These are phyloP conservation scores for Ammodytes marinus DNA, from an alignment of 2,113 vertebrate species.

Conservation along the genomic window DNA sequence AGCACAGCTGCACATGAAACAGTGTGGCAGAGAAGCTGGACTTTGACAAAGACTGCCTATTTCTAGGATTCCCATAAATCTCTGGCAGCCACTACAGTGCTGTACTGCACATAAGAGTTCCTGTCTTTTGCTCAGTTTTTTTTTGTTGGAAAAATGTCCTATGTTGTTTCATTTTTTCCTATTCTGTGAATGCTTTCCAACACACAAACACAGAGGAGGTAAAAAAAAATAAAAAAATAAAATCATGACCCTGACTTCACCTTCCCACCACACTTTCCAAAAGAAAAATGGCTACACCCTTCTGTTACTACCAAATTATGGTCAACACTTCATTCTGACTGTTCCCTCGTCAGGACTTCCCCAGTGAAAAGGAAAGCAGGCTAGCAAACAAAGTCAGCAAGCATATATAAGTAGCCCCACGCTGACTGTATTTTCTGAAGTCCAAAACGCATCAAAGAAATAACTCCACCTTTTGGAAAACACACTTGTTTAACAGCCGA, in stretches of 20 bases:
- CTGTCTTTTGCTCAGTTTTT: background rate
- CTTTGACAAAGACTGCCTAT: conserved; percentile 59
- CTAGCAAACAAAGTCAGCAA: background rate
- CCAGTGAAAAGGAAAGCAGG: no score
- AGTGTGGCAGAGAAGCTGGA: conserved; percentile 45
- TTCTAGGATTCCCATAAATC: conserved; percentile 73
- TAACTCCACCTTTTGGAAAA: no score
- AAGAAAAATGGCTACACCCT: background rate
- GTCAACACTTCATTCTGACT: background rate
- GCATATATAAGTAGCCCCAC: background rate
- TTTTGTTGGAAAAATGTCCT: background rate
- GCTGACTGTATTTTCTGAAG: background rate
- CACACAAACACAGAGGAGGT: conserved; percentile 16
- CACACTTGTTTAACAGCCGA: background rate
- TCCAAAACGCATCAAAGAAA: background rate
- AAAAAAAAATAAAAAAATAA: conserved; percentile 32
- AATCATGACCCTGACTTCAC: conserved; percentile 33
- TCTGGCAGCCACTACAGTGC: conserved; percentile 25
- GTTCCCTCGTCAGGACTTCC: background rate
- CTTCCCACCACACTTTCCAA: conserved; percentile 4
- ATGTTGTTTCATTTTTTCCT: background rate
- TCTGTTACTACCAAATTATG: background rate
- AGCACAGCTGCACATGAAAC: conserved; percentile 71
- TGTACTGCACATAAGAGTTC: conserved; percentile 27
- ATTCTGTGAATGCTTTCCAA: background rate